Conservation (phyloP, 2,797 vertebrate genomes). For the Anguilla anguilla region DNA sequence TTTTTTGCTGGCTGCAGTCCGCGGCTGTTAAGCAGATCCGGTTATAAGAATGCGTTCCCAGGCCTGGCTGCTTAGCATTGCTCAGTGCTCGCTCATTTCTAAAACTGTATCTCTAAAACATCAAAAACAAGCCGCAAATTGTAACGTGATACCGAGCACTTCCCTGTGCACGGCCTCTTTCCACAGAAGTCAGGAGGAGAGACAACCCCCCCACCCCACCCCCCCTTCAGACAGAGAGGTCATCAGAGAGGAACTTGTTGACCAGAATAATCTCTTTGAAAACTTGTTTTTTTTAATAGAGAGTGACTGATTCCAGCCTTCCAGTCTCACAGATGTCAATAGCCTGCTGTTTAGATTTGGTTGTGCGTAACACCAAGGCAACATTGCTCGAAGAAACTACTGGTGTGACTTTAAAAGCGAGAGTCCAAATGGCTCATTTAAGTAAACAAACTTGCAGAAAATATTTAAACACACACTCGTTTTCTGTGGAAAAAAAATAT, state of each 20-base stretch:
- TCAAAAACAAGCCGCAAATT: conserved; percentile 36
- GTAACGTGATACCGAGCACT: conserved; percentile 35
- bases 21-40: conserved; percentile 28
- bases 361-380: conserved; percentile 34
- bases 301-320: conserved; percentile 26
- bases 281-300: conserved; percentile 44
- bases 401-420: conserved; percentile 22
- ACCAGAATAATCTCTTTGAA: conserved; percentile 32
- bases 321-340: conserved; percentile 44
- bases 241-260: neutral
- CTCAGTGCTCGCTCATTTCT: conserved; percentile 35
- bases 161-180: conserved; percentile 29
- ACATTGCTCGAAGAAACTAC: conserved; percentile 38
- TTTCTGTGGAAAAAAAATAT: neutral
- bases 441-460: conserved; percentile 24
- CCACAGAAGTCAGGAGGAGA: conserved; percentile 15
- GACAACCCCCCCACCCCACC: neutral
- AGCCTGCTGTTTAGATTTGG: conserved; percentile 35
- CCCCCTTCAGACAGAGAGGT: conserved; percentile 1
- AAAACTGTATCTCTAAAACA: conserved; percentile 43
- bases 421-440: conserved; percentile 21
- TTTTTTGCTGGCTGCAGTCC: conserved; percentile 22
- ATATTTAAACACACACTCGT: neutral
- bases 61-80: conserved; percentile 39
- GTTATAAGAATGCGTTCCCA: conserved; percentile 37